A percentile compares a stretch with the other conserved stretches of the same genome.
Conservation (phyloP, 2,113 vertebrate genomes). For the Tenebrosternarchus preto region DNA sequence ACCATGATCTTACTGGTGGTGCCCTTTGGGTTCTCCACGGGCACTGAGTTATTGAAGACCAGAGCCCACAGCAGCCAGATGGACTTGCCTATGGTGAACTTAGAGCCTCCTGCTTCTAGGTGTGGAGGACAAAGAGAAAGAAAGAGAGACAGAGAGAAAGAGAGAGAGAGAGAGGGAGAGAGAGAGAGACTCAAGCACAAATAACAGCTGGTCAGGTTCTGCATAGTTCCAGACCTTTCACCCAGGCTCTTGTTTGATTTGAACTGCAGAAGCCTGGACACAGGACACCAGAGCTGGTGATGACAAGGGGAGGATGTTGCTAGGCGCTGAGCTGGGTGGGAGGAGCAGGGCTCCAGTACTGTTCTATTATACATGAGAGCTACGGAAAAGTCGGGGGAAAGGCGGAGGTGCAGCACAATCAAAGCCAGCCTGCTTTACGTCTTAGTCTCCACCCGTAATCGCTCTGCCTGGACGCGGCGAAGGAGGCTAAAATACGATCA, state of each 20-base stretch:
- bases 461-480: background rate
- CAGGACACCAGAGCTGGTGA: background rate
- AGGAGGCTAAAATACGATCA: conserved; percentile 16
- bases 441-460: conserved; percentile 15
- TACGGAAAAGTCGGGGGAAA: conserved; percentile 14
- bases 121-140: background rate
- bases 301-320: background rate
- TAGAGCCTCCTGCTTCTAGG: conserved; percentile 80
- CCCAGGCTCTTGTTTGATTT: background rate
- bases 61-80: conserved; percentile 89
- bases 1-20: conserved; percentile 98
- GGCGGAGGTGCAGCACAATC: conserved; percentile 45
- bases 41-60: conserved; percentile 95
- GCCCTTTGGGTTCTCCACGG: conserved; percentile 92
- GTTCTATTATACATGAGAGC: conserved; percentile 50
- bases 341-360: conserved; percentile 23
- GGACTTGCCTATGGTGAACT: conserved; percentile 93
- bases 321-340: background rate
- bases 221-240: background rate
- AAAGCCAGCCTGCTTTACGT: conserved; percentile 28
- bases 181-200: background rate
- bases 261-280: background rate
- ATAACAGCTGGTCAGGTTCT: background rate
- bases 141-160: conserved; percentile 11
- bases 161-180: conserved; percentile 14